Conservation (phyloP, 2,797 vertebrate genomes). For the Allochrocebus solatus region DNA sequence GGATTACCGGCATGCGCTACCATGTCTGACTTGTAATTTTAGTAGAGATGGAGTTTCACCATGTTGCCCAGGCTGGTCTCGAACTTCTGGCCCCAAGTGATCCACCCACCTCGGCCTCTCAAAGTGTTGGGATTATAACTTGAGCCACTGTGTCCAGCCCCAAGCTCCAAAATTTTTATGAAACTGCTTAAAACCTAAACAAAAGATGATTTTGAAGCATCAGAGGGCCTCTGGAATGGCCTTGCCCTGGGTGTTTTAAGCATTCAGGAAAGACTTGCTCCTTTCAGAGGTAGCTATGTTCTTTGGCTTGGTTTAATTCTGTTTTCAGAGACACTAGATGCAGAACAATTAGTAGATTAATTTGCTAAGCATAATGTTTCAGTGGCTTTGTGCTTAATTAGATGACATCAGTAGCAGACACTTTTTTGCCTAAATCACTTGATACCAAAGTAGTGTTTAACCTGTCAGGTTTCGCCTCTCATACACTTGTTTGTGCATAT, state of each 20-base stretch:
- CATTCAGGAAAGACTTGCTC: not conserved
- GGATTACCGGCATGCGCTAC: rapidly evolving
- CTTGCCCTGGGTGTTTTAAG: not conserved
- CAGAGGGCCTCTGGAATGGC: not conserved
- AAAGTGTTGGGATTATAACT: not conserved
- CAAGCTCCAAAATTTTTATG: not conserved
- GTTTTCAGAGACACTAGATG: slow-evolving; percentile 17
- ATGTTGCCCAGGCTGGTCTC: not conserved
- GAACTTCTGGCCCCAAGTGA: not conserved
- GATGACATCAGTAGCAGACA: not conserved
- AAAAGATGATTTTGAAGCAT: not conserved
- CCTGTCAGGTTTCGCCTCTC: not conserved
- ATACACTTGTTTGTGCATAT: not conserved
- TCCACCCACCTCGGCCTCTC: not conserved
- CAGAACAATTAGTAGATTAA: not conserved
- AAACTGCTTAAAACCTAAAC: not conserved
- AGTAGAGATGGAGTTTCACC: not conserved
- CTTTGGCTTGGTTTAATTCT: not conserved
- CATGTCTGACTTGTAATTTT: not conserved
- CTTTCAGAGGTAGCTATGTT: not conserved
- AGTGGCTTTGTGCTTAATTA: not conserved
- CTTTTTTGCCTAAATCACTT: not conserved
- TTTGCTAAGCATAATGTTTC: not conserved
- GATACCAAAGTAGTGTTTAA: not conserved
- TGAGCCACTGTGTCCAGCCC: not conserved